phyloP scores from a whole-genome alignment of 2,888 invertebrate genomes.

The Luffia ferchaultella region DNA sequence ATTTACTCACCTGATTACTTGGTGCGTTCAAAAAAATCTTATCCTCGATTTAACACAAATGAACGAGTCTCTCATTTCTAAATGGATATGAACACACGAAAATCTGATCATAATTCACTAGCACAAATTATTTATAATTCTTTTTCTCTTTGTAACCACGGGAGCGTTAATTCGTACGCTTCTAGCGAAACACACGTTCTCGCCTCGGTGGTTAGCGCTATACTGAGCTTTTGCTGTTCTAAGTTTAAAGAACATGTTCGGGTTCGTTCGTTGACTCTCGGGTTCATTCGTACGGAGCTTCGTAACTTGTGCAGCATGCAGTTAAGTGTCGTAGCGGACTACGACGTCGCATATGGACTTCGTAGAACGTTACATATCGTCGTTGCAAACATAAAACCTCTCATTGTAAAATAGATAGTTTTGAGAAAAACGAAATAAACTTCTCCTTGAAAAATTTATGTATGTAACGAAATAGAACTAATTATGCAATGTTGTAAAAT shows the following conservation, averaged over 20 bases:
- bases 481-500: background rate
- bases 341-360: too few species aligned
- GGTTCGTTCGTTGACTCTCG: background rate
- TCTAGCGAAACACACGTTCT: slow-evolving; percentile 17
- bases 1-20: slow-evolving; percentile 2
- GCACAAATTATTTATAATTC: slow-evolving; percentile 12
- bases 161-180: slow-evolving; percentile 7
- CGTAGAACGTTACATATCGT: background rate
- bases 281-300: background rate
- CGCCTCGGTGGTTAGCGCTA: slow-evolving; percentile 24
- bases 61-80: slow-evolving; percentile 17
- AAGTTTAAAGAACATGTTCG: background rate
- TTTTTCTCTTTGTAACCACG: slow-evolving; percentile 9
- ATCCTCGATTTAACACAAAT: slow-evolving; percentile 14
- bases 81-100: slow-evolving; percentile 15
- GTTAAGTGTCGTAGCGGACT: background rate
- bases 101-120: slow-evolving; percentile 10
- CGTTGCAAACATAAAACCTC: background rate
- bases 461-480: background rate
- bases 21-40: slow-evolving; percentile 13
- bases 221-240: slow-evolving; percentile 22
- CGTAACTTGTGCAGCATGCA: background rate
- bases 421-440: background rate
- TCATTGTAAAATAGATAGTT: background rate
- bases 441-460: background rate